phyloP scores from a whole-genome alignment of 2,113 vertebrate species.

The Sitta europaea region DNA sequence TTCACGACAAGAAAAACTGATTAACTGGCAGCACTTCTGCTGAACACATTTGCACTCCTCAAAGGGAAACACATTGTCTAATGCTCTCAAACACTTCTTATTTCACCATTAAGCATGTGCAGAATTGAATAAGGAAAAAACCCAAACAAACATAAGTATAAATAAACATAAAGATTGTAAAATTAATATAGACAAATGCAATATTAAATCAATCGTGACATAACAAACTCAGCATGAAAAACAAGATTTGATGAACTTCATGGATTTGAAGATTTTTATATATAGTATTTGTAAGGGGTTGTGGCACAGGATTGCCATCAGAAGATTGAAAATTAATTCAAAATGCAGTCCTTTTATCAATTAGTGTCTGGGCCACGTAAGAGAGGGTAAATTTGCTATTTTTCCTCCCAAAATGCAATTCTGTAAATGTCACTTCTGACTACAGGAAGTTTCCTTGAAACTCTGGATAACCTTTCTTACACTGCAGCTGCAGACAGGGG shows the following conservation, averaged over 20 bases:
- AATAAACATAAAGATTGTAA: background rate
- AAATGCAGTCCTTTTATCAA: background rate
- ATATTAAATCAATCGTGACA: background rate
- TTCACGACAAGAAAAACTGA: background rate
- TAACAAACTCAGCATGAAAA: slow-evolving; percentile 8
- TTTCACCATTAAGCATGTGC: background rate
- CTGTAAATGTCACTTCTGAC: background rate
- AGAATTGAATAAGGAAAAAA: background rate
- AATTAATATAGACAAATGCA: background rate
- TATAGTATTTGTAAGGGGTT: background rate
- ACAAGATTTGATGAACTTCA: background rate
- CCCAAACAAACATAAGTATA: background rate
- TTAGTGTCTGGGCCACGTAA: background rate
- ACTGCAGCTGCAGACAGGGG: background rate
- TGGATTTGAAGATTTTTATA: background rate
- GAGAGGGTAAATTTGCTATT: background rate
- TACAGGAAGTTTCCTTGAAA: background rate
- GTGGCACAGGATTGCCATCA: background rate
- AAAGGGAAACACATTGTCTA: background rate
- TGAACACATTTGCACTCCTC: background rate
- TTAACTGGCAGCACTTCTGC: background rate
- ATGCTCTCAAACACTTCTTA: background rate
- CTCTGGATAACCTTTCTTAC: background rate
- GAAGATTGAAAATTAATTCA: background rate
- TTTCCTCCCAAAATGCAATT: background rate